Evolutionary conservation across 2,113 vertebrate species (phyloP), one percentile per base, ranked within the genome.

Genomic region (Actinemys pallida): DNA sequence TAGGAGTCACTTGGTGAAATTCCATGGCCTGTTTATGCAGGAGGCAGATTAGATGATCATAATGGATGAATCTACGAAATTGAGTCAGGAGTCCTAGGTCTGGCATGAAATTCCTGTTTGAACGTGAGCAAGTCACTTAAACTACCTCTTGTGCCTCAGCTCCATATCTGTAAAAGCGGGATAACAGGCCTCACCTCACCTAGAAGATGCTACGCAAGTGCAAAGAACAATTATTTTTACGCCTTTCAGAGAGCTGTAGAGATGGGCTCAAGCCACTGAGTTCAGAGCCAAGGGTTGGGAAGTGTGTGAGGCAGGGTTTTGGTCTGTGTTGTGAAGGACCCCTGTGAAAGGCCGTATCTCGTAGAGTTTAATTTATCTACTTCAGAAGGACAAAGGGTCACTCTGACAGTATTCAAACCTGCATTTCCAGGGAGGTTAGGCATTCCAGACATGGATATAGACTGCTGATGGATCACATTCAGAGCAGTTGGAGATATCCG

Each of bases 101-200:
- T 24, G 29, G 54, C 53, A 87, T 47, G 42, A 84, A 29, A 76
- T 47, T 72, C n/a, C n/a, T 72, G n/a, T 39, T 39, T 6, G 54
- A 3, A 35, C 47, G 54, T 0, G 0, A 92, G 59, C 72, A 52
- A 65, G 56, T 0, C 29, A 1, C 59, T 5, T 84, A 47, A 53
- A 11, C 83, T 84, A 76, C 10, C 59, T 72, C 1, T 1, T 5
- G 29, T 65, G 62, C 29, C 31, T 65, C 31, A 14, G 62, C 22
- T 45, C 25, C 0, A 0, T 0, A 19, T 25, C 75, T 4, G 0
- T n/a, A 1, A 10, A 12, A 57, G 72, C 42, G 24, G 42, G 20
- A 22, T 42, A 75, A 42, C 39, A 75, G 72, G 39, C n/a, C 72
- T 45, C 39, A 45, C 39, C 22, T 11, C 39, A 75, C 39, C 62